phyloP scores from a whole-genome alignment of 1,140 invertebrate species.

The Drosophila santomea region DNA sequence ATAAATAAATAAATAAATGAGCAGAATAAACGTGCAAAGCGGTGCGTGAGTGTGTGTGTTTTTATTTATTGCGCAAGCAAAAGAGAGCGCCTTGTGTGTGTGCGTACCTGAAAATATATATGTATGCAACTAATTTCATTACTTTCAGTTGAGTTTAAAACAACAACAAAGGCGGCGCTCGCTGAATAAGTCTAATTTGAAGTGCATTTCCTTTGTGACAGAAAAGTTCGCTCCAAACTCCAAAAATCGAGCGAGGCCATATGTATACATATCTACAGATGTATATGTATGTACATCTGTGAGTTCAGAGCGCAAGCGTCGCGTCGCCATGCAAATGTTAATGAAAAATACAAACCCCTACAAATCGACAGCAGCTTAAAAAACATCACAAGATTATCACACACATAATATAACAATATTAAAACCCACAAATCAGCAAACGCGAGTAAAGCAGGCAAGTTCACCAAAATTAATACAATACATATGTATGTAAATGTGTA shows the following conservation, averaged over 20 bases:
- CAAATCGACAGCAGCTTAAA: conserved; percentile 22
- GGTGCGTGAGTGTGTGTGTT: conserved; percentile 26
- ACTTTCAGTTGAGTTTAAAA: conserved; percentile 16
- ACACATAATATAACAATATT: conserved; percentile 16
- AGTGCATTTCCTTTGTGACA: conserved; percentile 34
- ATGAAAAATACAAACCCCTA: conserved; percentile 46
- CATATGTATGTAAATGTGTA: neutral
- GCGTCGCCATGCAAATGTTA: conserved; percentile 52
- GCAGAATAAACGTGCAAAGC: conserved; percentile 44
- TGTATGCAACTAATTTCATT: conserved; percentile 25
- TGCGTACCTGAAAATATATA: conserved; percentile 38
- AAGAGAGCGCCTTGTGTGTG: conserved; percentile 29
- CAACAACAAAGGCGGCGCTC: conserved; percentile 31
- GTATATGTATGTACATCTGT: neutral
- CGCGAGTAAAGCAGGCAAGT: conserved; percentile 38
- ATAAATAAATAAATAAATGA: conserved; percentile 14
- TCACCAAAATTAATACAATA: conserved; percentile 9
- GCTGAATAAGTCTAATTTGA: conserved; percentile 6
- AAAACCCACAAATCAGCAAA: conserved; percentile 18
- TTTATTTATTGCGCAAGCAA: conserved; percentile 37
- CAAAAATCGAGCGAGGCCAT: conserved; percentile 49
- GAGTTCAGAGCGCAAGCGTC: conserved; percentile 40
- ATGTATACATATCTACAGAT: conserved; percentile 11
- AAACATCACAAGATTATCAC: conserved; percentile 31
- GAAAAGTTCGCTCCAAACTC: conserved; percentile 36